phyloP scores from a whole-genome alignment of 1,140 invertebrate genomes.

The Penaeus indicus region DNA sequence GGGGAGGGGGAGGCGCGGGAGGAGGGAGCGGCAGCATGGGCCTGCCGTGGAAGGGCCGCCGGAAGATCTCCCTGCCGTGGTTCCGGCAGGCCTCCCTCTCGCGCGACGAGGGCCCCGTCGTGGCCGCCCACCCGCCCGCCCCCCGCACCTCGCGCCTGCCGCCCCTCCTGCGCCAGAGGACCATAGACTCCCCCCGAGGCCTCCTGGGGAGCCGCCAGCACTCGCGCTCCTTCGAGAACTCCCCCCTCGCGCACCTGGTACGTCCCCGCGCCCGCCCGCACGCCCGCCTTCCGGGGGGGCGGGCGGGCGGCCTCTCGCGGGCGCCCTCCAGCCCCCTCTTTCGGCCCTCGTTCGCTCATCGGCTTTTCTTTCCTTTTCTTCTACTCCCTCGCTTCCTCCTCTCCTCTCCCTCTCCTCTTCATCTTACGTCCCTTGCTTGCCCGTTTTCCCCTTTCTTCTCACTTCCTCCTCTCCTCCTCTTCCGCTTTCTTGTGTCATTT shows the following conservation, averaged over 20 bases:
- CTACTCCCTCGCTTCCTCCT: too few species aligned
- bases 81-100: slow-evolving; percentile 82
- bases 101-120: slow-evolving; percentile 68
- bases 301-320: too few species aligned
- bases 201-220: slow-evolving; percentile 69
- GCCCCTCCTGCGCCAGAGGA: slow-evolving; percentile 83
- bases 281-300: too few species aligned
- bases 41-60: slow-evolving; percentile 80
- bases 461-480: too few species aligned
- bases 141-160: slow-evolving; percentile 34
- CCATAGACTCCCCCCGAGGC: slow-evolving; percentile 82
- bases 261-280: too few species aligned
- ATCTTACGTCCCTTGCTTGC: not conserved
- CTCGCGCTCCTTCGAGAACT: slow-evolving; percentile 33
- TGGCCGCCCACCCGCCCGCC: not conserved
- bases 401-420: not conserved
- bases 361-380: not conserved
- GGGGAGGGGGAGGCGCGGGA: slow-evolving; percentile 18
- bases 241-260: not conserved
- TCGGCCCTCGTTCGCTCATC: not conserved
- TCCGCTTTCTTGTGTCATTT: too few species aligned
- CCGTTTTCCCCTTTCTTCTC: too few species aligned
- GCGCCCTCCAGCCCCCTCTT: too few species aligned
- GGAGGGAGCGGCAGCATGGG: slow-evolving; percentile 4
- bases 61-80: slow-evolving; percentile 91